Evolutionary conservation across 2,797 vertebrate species (phyloP).

Genomic region (Sitta carolinensis): DNA sequence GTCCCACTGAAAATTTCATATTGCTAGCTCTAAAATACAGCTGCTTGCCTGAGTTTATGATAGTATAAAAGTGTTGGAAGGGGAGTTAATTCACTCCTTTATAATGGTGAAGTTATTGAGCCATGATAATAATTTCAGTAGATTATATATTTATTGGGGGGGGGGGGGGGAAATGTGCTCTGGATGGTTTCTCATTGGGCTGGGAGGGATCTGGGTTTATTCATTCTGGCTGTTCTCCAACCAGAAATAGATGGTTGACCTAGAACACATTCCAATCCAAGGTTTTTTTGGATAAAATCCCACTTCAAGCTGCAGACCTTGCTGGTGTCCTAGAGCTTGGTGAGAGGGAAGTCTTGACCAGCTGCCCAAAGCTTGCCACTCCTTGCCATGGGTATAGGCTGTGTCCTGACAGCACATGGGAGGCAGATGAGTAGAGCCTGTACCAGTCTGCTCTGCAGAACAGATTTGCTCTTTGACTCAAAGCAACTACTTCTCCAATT

Average conservation of each 20-base stretch:
- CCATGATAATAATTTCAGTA: background rate
- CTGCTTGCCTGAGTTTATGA: background rate
- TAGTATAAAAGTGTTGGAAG: background rate
- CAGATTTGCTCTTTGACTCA: background rate
- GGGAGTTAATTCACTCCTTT: background rate
- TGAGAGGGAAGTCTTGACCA: background rate
- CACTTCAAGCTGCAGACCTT: background rate
- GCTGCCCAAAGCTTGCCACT: background rate
- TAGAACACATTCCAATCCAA: background rate
- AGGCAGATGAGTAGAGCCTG: rapidly evolving
- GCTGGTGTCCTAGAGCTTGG: background rate
- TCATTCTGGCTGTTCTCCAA: background rate
- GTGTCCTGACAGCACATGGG: background rate
- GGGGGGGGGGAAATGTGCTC: background rate
- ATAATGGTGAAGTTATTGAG: background rate
- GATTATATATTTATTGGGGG: background rate
- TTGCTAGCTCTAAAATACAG: background rate
- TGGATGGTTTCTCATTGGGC: background rate
- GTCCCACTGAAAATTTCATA: constrained; percentile 5
- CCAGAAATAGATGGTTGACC: background rate
- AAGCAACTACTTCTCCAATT: background rate
- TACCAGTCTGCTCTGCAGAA: background rate
- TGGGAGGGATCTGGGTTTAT: background rate
- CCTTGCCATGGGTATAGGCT: rapidly evolving
- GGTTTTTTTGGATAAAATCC: background rate